A percentile compares a stretch with the other conserved stretches of the same genome.
These are phyloP conservation scores for Ypsolopha sequella DNA, from an alignment of 2,888 invertebrate genomes.

Conservation along the genomic window DNA sequence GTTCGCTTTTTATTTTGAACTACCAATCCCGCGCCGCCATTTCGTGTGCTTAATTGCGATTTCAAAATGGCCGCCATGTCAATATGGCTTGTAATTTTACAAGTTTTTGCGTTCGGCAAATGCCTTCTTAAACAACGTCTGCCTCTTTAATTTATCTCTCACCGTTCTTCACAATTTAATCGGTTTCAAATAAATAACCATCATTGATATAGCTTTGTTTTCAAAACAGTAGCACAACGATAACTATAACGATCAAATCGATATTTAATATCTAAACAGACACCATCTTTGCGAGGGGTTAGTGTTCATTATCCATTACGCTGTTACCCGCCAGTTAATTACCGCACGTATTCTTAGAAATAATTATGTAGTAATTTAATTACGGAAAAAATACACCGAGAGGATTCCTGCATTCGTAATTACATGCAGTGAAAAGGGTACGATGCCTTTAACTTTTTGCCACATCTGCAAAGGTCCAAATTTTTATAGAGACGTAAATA, in stretches of 20 bases:
- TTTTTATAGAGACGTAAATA: not conserved
- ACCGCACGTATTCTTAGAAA: not conserved
- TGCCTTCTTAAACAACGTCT: not conserved
- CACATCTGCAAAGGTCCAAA: not conserved
- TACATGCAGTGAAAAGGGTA: too few relatives aligned
- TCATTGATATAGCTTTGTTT: too few relatives aligned
- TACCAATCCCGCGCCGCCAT: slow-evolving; percentile 49
- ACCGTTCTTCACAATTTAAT: too few relatives aligned
- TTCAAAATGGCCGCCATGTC: slow-evolving; percentile 35
- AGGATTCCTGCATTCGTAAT: too few relatives aligned
- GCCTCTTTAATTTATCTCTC: not conserved
- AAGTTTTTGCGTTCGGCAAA: slow-evolving; percentile 25
- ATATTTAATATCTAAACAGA: too few relatives aligned
- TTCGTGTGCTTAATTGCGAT: slow-evolving; percentile 42
- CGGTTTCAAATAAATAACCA: too few relatives aligned
- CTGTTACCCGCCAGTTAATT: not conserved
- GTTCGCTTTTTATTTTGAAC: slow-evolving; percentile 38
- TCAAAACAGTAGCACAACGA: too few relatives aligned
- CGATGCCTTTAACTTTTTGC: too few relatives aligned
- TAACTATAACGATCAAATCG: too few relatives aligned
- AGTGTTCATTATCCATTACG: not conserved
- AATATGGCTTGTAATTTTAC: slow-evolving; percentile 41
- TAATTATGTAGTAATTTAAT: not conserved
- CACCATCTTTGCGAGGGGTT: too few relatives aligned
- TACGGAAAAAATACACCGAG: too few relatives aligned